Base-by-base conservation (phyloP, 2,888 invertebrate genomes). In the Abrostola tripartita region DNA sequence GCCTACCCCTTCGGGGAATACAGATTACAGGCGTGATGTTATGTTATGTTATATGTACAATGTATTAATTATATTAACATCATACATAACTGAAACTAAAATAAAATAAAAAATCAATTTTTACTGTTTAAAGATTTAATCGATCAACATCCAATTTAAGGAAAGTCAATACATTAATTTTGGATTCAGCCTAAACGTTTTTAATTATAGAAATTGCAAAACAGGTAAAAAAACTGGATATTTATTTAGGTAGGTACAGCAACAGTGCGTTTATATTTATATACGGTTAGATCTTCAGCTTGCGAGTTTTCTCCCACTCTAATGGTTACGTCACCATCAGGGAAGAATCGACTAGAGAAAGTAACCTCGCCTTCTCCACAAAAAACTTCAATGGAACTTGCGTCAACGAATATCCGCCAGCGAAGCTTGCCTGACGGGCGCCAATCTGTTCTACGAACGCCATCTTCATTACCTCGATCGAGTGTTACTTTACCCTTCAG, bases 341-440 rank as follows among this genome's bases (percentile, higher is more conserved):
- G 89, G 76, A 91, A 93, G 62, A 81, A 88, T 67, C 92, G 79
- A 60, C 91, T 92, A 0, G 91, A 88, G 37, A 92, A 86, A 0
- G 90, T 89, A 0, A 85, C 83, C 59, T 90, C 90, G n/a, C 92
- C 92, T 0, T 81, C 64, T 0, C 89, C 91, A 60, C 83, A 82
- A 51, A 92, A 90, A 6, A 88, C 4, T 68, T 93, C 92, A 9
- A 92, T 76, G 2, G 90, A 91, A 81, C 92, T 92, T 0, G 87
- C 82, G 55, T 93, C 93, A 2, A 92, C 71, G 52, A 76, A 90
- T 1, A 91, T 78, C 37, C 58, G 81, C 81, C 86, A 85, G 7
- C 70, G 37, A 0, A 90, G 64, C 24, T 72, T 52, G 0, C 57
- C 24, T 6, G 11, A 24, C 2, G 92, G 92, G 10, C 69, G 82